Evolutionary conservation across 2,113 vertebrate genomes (phyloP), one percentile per base, ranked within the genome.

Genomic region (Oceanites oceanicus): DNA sequence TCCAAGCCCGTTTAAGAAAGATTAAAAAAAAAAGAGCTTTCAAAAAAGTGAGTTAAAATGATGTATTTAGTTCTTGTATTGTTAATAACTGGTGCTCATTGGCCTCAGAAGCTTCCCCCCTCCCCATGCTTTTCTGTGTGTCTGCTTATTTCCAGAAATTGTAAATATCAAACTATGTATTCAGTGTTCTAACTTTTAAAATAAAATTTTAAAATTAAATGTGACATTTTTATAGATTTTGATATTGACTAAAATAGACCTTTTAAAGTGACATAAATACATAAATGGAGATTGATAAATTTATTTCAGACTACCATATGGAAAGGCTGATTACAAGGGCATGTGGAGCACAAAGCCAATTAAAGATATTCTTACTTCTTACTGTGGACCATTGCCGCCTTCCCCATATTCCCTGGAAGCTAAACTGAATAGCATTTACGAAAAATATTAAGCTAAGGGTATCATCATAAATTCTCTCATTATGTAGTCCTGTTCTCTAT

Each of bases 281-380:
- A 55, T 86, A 85, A 90, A 89, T 82, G 91, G 77, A 95, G 91
- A 95, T 94, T 91, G 84, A 96, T 95, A 95, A 87, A 96, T 94
- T 96, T 95, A 91, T 94, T 95, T 94, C 86, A 95, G 94, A 88
- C 91, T 97, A 52, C 95, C 97, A 97, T 97, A 96, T 97, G 97
- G 96, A 89, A 91, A 96, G 77, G 83, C 92, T 96, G 86, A 92
- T 95, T 96, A 91, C 62, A 83, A 89, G 95, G 95, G 94, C 95
- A 96, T 89, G 86, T 94, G 95, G 94, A 97, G 92, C 94, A 95
- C 95, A 97, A 97, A 97, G 92, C 91, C 86, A 97, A 96, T 97
- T 97, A 97, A 88, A 96, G 94, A 96, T 93, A 93, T 85, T 95
- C 77, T 87, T 95, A 58, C 63, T 92, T 95, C 71, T 96, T 87